Percentiles rank a stretch among this genome's conserved stretches.
Conservation (phyloP, 2,113 vertebrate species). For the Centrocercus urophasianus region DNA sequence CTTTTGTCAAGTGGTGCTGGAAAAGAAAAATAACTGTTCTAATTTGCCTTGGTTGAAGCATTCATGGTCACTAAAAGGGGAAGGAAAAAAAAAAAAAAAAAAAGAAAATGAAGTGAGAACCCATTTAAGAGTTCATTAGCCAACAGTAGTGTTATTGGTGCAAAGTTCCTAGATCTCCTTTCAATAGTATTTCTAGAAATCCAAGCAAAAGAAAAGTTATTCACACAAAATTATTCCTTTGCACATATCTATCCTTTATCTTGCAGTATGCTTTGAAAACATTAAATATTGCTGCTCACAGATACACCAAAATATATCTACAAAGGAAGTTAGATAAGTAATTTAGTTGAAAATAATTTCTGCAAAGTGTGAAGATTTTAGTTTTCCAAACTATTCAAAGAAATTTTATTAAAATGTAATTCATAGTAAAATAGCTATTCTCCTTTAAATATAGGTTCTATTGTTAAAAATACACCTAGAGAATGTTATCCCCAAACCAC, state of each 20-base stretch:
- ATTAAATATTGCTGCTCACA: neutral
- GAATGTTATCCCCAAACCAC: constrained; percentile 43
- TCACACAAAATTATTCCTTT: neutral
- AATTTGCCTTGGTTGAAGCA: neutral
- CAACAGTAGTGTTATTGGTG: neutral
- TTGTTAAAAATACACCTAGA: constrained; percentile 57
- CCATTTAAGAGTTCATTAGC: neutral
- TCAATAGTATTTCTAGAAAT: neutral
- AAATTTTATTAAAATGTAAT: constrained; percentile 1
- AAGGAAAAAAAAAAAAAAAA: neutral
- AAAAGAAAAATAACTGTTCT: neutral
- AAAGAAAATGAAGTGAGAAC: neutral
- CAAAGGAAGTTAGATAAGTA: neutral
- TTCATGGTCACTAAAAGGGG: neutral
- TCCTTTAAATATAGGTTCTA: constrained; percentile 22
- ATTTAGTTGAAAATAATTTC: neutral
- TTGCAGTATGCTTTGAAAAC: neutral
- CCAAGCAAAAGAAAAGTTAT: neutral
- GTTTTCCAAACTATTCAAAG: neutral
- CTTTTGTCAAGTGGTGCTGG: neutral
- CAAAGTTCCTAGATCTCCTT: accelerated
- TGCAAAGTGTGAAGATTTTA: neutral
- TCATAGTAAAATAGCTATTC: neutral
- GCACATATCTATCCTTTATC: neutral
- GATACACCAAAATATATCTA: neutral